These are phyloP conservation scores for Ptilonorhynchus violaceus DNA, from an alignment of 2,113 vertebrate species.

Conservation along the genomic window DNA sequence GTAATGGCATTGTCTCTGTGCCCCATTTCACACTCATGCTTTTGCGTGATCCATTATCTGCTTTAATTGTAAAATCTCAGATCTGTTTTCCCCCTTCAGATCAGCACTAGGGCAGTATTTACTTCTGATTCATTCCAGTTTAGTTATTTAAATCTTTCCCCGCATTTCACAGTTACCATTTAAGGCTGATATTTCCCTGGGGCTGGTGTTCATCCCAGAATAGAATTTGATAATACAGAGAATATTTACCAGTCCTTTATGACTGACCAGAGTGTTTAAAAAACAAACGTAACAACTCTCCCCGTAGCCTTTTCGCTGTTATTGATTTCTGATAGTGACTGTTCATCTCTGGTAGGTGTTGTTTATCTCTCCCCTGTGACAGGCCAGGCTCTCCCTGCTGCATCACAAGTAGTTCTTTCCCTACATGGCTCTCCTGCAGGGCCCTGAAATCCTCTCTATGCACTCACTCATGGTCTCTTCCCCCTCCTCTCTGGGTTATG, in stretches of 20 bases:
- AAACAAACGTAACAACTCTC: neutral
- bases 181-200: slow-evolving; percentile 45
- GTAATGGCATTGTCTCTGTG: neutral
- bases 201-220: slow-evolving; percentile 36
- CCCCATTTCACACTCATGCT: neutral
- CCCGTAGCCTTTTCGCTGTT: neutral
- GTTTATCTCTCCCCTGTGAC: neutral
- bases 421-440: neutral
- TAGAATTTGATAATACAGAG: slow-evolving; percentile 32
- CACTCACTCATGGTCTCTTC: neutral
- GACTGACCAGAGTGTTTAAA: neutral
- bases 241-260: slow-evolving; percentile 36
- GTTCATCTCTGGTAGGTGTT: neutral
- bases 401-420: neutral
- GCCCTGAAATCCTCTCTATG: neutral
- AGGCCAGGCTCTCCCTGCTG: neutral
- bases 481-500: neutral
- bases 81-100: neutral
- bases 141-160: slow-evolving; percentile 40
- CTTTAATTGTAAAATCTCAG: neutral
- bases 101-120: neutral
- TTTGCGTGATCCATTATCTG: neutral
- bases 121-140: slow-evolving; percentile 50
- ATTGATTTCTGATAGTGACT: neutral
- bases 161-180: slow-evolving; percentile 37